Evolutionary conservation across 1,140 invertebrate genomes (phyloP).

Genomic region (Cecropterus lyciades): DNA sequence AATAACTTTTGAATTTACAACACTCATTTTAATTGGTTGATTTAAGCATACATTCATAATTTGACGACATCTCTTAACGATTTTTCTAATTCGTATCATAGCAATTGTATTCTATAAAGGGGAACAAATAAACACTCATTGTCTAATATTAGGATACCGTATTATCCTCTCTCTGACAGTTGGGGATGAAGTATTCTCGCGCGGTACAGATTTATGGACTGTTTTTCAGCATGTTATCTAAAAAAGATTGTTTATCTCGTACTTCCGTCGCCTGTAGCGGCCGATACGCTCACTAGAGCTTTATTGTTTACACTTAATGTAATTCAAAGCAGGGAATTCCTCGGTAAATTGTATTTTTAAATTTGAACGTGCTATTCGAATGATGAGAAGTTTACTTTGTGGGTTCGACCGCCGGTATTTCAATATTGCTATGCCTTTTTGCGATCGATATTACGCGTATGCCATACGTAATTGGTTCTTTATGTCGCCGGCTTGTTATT

Average conservation of each 20-base stretch:
- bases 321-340: slow-evolving; percentile 82
- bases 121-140: slow-evolving; percentile 15
- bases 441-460: slow-evolving; percentile 73
- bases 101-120: not conserved
- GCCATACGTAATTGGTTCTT: slow-evolving; percentile 69
- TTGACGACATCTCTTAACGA: not conserved
- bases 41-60: too few species aligned
- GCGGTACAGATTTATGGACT: slow-evolving; percentile 48
- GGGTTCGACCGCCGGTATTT: slow-evolving; percentile 67
- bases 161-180: slow-evolving; percentile 50
- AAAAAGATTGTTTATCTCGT: slow-evolving; percentile 81
- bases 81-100: slow-evolving; percentile 12
- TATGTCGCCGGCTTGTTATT: slow-evolving; percentile 47
- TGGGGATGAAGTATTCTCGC: slow-evolving; percentile 61
- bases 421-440: slow-evolving; percentile 68
- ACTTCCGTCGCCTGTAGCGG: slow-evolving; percentile 76
- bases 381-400: slow-evolving; percentile 58
- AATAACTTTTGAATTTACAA: too few species aligned
- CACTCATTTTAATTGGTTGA: too few species aligned
- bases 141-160: slow-evolving; percentile 33
- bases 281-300: slow-evolving; percentile 77
- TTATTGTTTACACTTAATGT: slow-evolving; percentile 83
- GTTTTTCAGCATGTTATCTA: slow-evolving; percentile 78
- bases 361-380: slow-evolving; percentile 67
- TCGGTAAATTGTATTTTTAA: slow-evolving; percentile 81